A percentile compares a stretch with the other conserved stretches of the same genome.
These are phyloP conservation scores for Dicerorhinus sumatrensis DNA, from an alignment of 2,113 vertebrate species.

Conservation along the genomic window DNA sequence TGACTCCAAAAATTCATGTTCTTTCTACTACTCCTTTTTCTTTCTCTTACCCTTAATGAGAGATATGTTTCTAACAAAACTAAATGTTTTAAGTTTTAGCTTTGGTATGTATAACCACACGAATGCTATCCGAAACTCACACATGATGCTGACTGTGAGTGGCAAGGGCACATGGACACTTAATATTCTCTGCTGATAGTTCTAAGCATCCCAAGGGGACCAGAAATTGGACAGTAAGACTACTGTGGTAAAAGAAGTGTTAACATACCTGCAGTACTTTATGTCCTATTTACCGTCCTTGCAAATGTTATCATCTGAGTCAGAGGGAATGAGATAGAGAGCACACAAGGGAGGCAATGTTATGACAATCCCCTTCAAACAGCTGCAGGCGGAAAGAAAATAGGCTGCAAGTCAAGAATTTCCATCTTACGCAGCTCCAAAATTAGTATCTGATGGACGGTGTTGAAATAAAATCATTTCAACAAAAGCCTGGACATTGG, in stretches of 20 bases:
- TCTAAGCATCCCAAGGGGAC: not conserved
- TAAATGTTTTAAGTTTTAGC: not conserved
- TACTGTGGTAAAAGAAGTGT: conserved; percentile 11
- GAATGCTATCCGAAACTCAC: not conserved
- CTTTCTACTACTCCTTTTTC: not conserved
- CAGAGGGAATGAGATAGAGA: conserved; percentile 32
- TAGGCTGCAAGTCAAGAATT: conserved; percentile 66
- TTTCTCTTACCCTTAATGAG: not conserved
- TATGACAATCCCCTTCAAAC: not conserved
- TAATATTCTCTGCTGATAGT: not conserved
- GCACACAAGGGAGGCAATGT: conserved; percentile 71
- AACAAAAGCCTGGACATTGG: not conserved
- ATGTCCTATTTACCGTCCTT: conserved; percentile 57
- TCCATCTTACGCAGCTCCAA: conserved; percentile 9
- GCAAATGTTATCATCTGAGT: conserved; percentile 69
- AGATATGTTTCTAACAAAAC: not conserved
- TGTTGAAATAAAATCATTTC: conserved; percentile 53
- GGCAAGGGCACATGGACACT: not conserved
- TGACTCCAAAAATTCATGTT: not conserved
- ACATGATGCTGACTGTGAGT: not conserved
- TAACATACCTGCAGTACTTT: conserved; percentile 57
- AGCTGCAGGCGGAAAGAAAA: conserved; percentile 51
- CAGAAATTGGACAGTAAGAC: conserved; percentile 23
- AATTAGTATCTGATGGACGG: conserved; percentile 48
- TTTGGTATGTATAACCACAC: not conserved